Conservation (phyloP, 2,888 invertebrate species). For the Eristalis tenax region DNA sequence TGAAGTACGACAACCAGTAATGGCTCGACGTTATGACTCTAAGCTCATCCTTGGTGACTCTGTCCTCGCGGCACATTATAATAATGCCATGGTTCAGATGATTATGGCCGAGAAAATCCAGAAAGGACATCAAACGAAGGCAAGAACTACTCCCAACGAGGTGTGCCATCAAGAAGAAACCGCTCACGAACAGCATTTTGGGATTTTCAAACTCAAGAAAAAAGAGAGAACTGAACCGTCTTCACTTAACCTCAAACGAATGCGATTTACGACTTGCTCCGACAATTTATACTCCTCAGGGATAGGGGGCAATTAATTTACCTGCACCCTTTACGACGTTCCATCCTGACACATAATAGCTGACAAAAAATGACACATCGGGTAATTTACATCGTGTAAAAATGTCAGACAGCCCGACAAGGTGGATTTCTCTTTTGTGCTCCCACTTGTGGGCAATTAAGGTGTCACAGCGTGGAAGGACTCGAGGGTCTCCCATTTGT, state of each 20-base stretch:
- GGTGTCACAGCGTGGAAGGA: constrained; percentile 52
- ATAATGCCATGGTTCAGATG: constrained; percentile 76
- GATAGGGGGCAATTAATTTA: constrained; percentile 65
- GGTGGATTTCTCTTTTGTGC: constrained; percentile 45
- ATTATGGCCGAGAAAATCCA: constrained; percentile 76
- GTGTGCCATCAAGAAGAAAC: constrained; percentile 16
- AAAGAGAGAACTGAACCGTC: background rate
- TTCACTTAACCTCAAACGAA: constrained; percentile 28
- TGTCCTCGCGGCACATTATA: constrained; percentile 48
- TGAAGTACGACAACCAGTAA: constrained; percentile 75
- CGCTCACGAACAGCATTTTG: constrained; percentile 30
- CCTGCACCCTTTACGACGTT: constrained; percentile 59
- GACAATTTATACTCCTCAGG: constrained; percentile 63
- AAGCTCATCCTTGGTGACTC: background rate
- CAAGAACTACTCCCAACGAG: constrained; percentile 9
- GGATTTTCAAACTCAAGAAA: background rate
- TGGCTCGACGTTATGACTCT: constrained; percentile 42
- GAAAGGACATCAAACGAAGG: constrained; percentile 73
- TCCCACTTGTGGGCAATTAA: constrained; percentile 50
- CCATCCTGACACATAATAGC: constrained; percentile 75
- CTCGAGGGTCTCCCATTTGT: constrained; percentile 54
- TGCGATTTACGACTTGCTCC: constrained; percentile 62
- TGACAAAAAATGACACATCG: constrained; percentile 76
- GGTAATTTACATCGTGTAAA: constrained; percentile 71
- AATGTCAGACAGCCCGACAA: constrained; percentile 55